Evolutionary conservation across 2,888 invertebrate species (phyloP), one percentile per base, ranked within the genome.

Genomic region (Vesta saturnalis): DNA sequence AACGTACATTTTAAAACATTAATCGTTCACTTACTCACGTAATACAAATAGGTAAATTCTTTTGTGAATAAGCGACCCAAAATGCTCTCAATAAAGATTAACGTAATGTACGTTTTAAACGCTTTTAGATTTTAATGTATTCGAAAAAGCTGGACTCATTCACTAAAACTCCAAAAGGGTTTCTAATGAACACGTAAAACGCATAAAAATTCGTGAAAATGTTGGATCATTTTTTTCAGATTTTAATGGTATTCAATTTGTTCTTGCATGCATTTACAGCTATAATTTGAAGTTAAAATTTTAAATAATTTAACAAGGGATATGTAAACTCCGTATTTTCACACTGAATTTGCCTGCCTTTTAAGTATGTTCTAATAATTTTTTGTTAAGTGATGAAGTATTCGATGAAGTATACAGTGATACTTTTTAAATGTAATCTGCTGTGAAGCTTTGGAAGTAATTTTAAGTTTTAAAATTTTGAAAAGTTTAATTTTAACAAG

Each of bases 31-130:
- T n/a, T n/a, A n/a, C 8, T n/a, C 39, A n/a, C 39, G 30, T n/a
- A n/a, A n/a, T 4, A 39, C 39, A 39, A 39, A 39, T 39, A n/a
- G n/a, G n/a, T n/a, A n/a, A n/a, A 39, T 39, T 39, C 39, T 39
- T 39, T 39, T 39, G 39, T 39, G 3, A 39, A 39, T 39, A 39
- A 39, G 39, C 39, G 3, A n/a, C 39, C 8, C 39, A 39, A 39
- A 30, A 39, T 39, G 8, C 39, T n/a, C 12, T n/a, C 39, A 8
- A 39, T 39, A n/a, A 39, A n/a, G 39, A 39, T 39, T 39, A 39
- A 39, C 39, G 39, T 39, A 39, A 39, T 39, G 39, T n/a, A 39
- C 39, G 39, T 39, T 39, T 39, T 39, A 39, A 39, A 39, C 39
- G 39, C 39, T 39, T 39, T 39, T 39, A 39, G 12, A 39, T 12